phyloP scores from a whole-genome alignment of 2,797 vertebrate genomes.

The Melanogrammus aeglefinus region DNA sequence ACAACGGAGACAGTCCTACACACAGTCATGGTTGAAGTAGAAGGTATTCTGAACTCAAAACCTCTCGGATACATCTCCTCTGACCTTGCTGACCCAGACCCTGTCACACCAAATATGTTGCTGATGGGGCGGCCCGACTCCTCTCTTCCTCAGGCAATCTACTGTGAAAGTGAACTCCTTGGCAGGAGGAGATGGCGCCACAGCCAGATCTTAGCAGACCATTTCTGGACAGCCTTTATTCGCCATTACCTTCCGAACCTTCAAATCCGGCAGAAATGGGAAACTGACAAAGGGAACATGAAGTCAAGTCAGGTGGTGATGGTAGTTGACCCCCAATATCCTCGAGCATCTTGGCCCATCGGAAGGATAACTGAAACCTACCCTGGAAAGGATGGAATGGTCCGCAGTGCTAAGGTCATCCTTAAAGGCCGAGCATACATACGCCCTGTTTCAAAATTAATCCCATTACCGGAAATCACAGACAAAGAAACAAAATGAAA shows the following conservation, averaged over 20 bases:
- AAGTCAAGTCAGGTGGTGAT: neutral
- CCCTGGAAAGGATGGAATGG: constrained; percentile 10
- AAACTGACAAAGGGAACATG: neutral
- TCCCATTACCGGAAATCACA: neutral
- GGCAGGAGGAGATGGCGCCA: neutral
- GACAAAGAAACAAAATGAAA: neutral
- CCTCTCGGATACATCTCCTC: constrained; percentile 12
- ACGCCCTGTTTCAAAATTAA: neutral
- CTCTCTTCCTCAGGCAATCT: constrained; percentile 4
- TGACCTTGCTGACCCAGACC: constrained; percentile 8
- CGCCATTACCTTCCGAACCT: neutral
- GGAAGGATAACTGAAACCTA: constrained; percentile 5
- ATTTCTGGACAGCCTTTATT: constrained; percentile 4
- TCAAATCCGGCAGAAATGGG: neutral
- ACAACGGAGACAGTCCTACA: no score
- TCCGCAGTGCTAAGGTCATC: constrained; percentile 7
- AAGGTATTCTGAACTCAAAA: constrained; percentile 7
- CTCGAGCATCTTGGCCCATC: constrained; percentile 8
- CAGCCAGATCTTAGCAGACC: neutral
- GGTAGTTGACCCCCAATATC: constrained; percentile 3
- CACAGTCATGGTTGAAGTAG: constrained; percentile 8
- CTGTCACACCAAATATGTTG: constrained; percentile 8
- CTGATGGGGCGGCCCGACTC: neutral
- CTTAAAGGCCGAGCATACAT: constrained; percentile 2
- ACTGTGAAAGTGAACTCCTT: neutral